Evolutionary conservation across 2,113 vertebrate genomes (phyloP), one percentile per base, ranked within the genome.

Genomic region (Perca fluviatilis): DNA sequence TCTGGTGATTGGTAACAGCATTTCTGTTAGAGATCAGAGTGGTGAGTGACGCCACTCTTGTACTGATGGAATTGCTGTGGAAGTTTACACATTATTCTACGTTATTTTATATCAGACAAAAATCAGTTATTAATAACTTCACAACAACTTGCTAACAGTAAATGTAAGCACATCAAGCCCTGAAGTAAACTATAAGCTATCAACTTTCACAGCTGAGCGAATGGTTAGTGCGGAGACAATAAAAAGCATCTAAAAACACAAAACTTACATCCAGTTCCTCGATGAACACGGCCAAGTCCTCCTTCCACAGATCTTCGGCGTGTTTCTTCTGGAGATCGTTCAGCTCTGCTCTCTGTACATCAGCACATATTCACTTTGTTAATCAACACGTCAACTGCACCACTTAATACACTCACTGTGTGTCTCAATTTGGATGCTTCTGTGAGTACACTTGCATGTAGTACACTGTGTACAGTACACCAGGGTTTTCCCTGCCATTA

Each of bases 301-400:
- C 97, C 94, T 97, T 98, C 98, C 98, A 99, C 74, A 99, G 97
- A 86, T 99, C 98, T 15, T 97, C 96, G 53, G 97, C 14, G 63
- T 86, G 94, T 89, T 99, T 99, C 89, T 88, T 96, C 91, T 97
- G 96, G 53, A 99, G 94, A 66, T 97, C 96, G 66, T 92, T 95
- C 19, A 99, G 96, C 68, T 99, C 98, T 86, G 88, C 94, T 75
- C 93, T 97, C 98, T 99, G 91, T 40, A 85, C 36, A 95, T 92
- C 43, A 62, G 21, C 74, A 80, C 21, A 88, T 21, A 80, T 1
- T 61, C 15, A 75, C 15, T 61, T 40, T 1, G 47, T 85, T 63
- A 62, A 66, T 4, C 49, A 36, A 68, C 23, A 65, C 16, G 5
- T 5, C 12, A 2, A 51, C 33, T 23, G 10, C 8, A 62, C 0